Percentiles rank a stretch among this genome's conserved stretches.
These are phyloP conservation scores for Macrotrachela quadricornifera DNA, from an alignment of 1,140 invertebrate species.

Conservation along the genomic window DNA sequence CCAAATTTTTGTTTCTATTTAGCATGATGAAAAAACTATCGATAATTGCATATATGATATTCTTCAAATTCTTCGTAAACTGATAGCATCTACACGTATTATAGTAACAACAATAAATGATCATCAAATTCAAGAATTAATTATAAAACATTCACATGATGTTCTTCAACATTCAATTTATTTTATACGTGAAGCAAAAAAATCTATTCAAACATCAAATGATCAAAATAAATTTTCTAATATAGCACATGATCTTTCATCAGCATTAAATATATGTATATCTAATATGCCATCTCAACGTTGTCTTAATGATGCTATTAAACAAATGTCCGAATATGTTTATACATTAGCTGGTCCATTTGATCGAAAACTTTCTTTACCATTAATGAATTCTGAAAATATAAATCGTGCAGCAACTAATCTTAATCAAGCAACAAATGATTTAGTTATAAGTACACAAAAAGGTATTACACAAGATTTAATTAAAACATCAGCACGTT, in stretches of 20 bases:
- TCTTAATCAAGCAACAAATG: conserved; percentile 56
- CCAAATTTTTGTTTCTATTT: too few species aligned
- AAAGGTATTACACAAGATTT: conserved; percentile 36
- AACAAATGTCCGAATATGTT: conserved; percentile 39
- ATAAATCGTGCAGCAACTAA: conserved; percentile 55
- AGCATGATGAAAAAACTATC: conserved; percentile 43
- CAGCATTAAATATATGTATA: conserved; percentile 42
- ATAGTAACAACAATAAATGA: conserved; percentile 43
- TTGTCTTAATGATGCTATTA: conserved; percentile 64
- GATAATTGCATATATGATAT: conserved; percentile 48
- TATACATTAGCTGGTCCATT: background rate
- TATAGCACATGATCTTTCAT: conserved; percentile 31
- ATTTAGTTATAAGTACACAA: conserved; percentile 38
- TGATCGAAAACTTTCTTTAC: conserved; percentile 15
- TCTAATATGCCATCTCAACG: conserved; percentile 57
- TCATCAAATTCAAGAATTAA: conserved; percentile 25
- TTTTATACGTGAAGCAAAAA: conserved; percentile 53
- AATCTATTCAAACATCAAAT: conserved; percentile 39
- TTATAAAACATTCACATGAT: conserved; percentile 41
- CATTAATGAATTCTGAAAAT: conserved; percentile 68
- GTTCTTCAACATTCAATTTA: conserved; percentile 50
- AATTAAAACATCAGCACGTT: conserved; percentile 48
- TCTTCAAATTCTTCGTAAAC: conserved; percentile 42
- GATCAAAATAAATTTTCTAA: conserved; percentile 33
- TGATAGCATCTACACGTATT: conserved; percentile 47